These are phyloP conservation scores for Sarcophaga carnaria DNA, from an alignment of 2,888 invertebrate species.

Conservation along the genomic window DNA sequence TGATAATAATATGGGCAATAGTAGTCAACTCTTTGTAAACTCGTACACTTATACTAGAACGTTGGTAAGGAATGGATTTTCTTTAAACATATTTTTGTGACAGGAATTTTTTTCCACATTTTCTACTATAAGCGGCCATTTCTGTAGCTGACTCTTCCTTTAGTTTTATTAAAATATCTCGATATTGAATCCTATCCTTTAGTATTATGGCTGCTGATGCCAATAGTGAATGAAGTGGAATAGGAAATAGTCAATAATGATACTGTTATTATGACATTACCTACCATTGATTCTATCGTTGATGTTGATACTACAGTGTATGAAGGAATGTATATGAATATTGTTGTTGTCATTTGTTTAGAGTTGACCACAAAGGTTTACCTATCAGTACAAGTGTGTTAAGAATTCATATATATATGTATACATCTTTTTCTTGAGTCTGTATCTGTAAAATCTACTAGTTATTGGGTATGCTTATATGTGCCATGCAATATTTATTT, in stretches of 20 bases:
- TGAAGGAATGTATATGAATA: not conserved
- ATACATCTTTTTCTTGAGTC: not conserved
- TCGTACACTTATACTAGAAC: not conserved
- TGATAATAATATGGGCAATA: constrained; percentile 68
- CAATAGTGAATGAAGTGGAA: constrained; percentile 8
- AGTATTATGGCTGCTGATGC: constrained; percentile 7
- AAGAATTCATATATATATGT: not conserved
- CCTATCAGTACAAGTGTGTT: constrained; percentile 3
- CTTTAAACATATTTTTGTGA: constrained; percentile 56
- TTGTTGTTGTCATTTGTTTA: constrained; percentile 41
- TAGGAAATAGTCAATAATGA: constrained; percentile 53
- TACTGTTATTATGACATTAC: constrained; percentile 60
- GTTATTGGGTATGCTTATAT: not conserved
- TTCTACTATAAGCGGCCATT: not conserved
- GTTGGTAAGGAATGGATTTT: constrained; percentile 14
- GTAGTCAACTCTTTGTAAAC: constrained; percentile 31
- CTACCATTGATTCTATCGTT: constrained; percentile 49
- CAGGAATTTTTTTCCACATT: constrained; percentile 15
- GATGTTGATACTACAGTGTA: constrained; percentile 18
- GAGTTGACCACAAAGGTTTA: constrained; percentile 59
- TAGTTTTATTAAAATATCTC: not conserved
- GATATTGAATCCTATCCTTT: constrained; percentile 32
- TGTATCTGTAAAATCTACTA: constrained; percentile 13
- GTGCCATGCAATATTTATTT: constrained; percentile 61
- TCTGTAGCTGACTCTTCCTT: not conserved